Evolutionary conservation across 2,888 invertebrate species (phyloP), one percentile per base, ranked within the genome.

Genomic region (Aleiodes leptofemur): DNA sequence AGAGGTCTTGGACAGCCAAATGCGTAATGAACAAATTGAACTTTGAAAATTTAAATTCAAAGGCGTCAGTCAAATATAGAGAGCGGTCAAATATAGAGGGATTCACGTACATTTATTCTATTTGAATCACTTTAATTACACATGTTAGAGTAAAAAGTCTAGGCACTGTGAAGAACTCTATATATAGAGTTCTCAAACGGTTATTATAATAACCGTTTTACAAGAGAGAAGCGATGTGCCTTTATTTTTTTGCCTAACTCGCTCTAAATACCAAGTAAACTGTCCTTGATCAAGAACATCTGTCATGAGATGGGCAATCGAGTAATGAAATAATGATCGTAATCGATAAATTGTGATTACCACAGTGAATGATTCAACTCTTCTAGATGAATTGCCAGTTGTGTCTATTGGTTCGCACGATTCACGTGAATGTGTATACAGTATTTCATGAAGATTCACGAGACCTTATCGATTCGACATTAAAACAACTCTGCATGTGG

Each of bases 401-500:
- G n/a, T 43, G n/a, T 43, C 34, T 9, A 23, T 16, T 56, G 14
- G 23, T 70, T 70, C 70, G 57, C 70, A 70, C 70, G 70, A 70
- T 70, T 70, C 56, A 72, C 70, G 48, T 61, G 61, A 34, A 34
- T 34, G 34, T 34, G 14, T 13, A 64, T 51, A 16, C 51, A 3
- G 51, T n/a, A 13, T 70, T 76, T 50, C 77, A 64, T 68, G 80
- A 79, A 82, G 82, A 82, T 83, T 81, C 83, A 81, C 80, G 82
- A 79, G 78, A 73, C 78, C 77, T 77, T 72, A 78, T 82, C 79
- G 81, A 79, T 55, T 71, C 70, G 70, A 78, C 80, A 79, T 81
- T 84, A 83, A 85, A 84, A 82, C 84, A 84, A 69, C 77, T 76
- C 72, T 74, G 73, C 76, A 76, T 53, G 77, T 80, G 80, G 83